These are phyloP conservation scores for Mus pahari DNA, from an alignment of 2,113 vertebrate species.

Conservation along the genomic window DNA sequence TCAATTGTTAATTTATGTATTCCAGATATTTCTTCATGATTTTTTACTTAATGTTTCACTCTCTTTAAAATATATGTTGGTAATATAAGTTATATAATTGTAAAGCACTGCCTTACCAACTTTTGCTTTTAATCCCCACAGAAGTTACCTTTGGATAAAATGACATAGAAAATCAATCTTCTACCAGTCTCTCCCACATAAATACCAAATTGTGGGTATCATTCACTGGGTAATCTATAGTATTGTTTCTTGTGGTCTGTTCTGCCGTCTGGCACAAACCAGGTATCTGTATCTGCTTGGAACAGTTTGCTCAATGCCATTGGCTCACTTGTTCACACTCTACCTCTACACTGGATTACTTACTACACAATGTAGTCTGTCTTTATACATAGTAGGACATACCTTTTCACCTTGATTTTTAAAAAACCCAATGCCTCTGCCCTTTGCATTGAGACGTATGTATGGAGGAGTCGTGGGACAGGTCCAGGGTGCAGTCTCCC, in stretches of 20 bases:
- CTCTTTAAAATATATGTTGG: slow-evolving; percentile 31
- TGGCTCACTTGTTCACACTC: background rate
- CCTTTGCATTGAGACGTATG: background rate
- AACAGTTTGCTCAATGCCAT: background rate
- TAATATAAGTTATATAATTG: slow-evolving; percentile 13
- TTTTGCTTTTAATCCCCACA: slow-evolving; percentile 43
- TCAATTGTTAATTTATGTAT: background rate
- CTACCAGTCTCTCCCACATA: background rate
- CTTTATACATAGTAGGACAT: background rate
- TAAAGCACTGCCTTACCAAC: background rate
- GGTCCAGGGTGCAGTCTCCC: no score
- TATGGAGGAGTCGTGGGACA: no score
- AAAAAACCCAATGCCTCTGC: background rate
- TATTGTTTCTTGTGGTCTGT: background rate
- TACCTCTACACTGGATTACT: background rate
- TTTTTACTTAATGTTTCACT: background rate
- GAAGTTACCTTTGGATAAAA: slow-evolving; percentile 40
- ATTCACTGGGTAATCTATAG: background rate
- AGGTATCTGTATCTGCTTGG: background rate
- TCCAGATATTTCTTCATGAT: background rate
- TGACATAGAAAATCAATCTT: background rate
- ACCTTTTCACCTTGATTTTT: background rate
- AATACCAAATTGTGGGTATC: background rate
- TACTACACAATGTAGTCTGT: background rate
- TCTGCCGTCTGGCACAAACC: background rate